Base-by-base conservation (phyloP, 2,888 invertebrate genomes). In the Trichopoda pennipes region DNA sequence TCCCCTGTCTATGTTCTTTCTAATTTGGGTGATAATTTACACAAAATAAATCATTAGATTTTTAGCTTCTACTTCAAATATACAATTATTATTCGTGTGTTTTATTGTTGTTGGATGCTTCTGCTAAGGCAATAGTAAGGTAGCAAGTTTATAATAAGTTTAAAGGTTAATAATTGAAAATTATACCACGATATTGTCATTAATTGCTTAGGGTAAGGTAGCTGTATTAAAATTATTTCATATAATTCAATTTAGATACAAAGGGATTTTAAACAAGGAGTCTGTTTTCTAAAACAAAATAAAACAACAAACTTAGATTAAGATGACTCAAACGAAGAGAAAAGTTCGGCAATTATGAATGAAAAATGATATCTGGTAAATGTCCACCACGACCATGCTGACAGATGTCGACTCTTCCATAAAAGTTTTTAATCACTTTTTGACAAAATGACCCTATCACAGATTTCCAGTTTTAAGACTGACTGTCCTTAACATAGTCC, bases 31-130 rank as follows among this genome's bases (percentile, higher is more conserved):
- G 83, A 83, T 84, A 85, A 86, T 86, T 86, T 86, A 85, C 85
- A 85, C 86, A 84, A 86, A 85, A 85, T 86, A 86, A 86, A 86
- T 86, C 86, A 86, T 86, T 86, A 84, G 84, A 86, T 84, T 84
- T 83, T 49, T 17, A 32, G 38, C 38, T 38, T 42, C 61, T 63
- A 80, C 55, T 68, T 14, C 47, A 61, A 70, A 61, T 44, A 68
- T 74, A 68, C 49, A 68, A 80, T 80, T 74, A 80, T 64, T 56
- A 28, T 58, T 28, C 53, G n/a, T 56, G 17, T 49, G 23, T 66
- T 17, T 74, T 35, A 7, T 28, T 28, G 3, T 28, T 28, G 28
- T 2, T 28, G 28, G 6, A 6, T 28, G 6, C 28, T 28, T 17
- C 21, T 58, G 3, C 10, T n/a, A 10, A 17, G n/a, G n/a, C 8